Evolutionary conservation across 2,113 vertebrate species (phyloP).

Genomic region (Empidonax traillii): DNA sequence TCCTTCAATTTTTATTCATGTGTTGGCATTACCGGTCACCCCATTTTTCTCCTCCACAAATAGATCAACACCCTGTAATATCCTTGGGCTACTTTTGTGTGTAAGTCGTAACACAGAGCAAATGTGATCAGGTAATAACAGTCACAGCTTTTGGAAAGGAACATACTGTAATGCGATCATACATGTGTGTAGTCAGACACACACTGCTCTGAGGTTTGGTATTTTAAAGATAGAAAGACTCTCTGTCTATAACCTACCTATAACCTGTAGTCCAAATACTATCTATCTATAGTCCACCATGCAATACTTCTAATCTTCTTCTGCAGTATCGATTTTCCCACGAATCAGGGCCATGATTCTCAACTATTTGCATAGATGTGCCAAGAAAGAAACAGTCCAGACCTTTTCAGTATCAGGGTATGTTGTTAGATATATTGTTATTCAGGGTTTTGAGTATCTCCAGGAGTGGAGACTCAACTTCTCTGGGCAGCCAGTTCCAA

Average conservation of each 20-base stretch:
- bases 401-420: background rate
- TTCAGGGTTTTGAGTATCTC: background rate
- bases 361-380: background rate
- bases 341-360: background rate
- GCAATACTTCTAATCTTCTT: background rate
- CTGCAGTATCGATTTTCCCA: background rate
- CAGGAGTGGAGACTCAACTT: background rate
- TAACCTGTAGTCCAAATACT: background rate
- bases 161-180: background rate
- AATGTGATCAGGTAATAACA: background rate
- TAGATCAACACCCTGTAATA: constrained; percentile 40
- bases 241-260: background rate
- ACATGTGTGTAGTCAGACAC: rapidly evolving
- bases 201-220: background rate
- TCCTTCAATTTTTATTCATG: background rate
- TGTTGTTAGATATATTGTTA: background rate
- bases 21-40: background rate
- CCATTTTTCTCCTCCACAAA: background rate
- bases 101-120: background rate
- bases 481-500: background rate
- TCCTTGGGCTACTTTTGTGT: background rate
- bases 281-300: background rate
- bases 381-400: background rate
- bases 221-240: background rate
- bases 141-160: background rate